Base-by-base conservation (phyloP, 2,888 invertebrate species). In the Eurytoma californica region DNA sequence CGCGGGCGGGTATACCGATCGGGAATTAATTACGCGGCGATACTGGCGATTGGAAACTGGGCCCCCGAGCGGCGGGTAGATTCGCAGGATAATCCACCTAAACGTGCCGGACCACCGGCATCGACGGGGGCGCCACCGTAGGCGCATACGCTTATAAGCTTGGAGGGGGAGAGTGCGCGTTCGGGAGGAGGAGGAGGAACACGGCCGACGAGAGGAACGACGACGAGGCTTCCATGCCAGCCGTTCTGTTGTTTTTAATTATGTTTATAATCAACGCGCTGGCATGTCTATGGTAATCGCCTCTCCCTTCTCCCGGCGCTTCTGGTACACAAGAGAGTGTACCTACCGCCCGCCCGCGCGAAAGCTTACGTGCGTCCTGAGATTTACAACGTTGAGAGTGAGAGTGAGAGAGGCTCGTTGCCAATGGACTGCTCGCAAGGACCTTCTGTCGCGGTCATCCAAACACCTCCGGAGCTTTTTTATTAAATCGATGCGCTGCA, bases 251-350 rank as follows among this genome's bases (percentile, higher is more conserved):
- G 87, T 89, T 90, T 90, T 90, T 89, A 89, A 89, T 90, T 90
- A 90, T 90, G 88, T 88, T 89, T 89, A 89, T 90, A 89, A 89
- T 90, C 88, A 89, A 88, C 87, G 87, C 87, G 85, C 72, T 84
- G 84, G 85, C 88, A 83, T 88, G 88, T 88, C 87, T 88, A 88
- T 88, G 88, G 87, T 88, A 88, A 88, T 88, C 86, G 82, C 47
- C 51, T 5, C 60, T 47, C 12, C 47, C 53, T 69, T 39, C 61
- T 16, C 18, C 24, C 28, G 49, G n/a, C 63, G 24, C 61, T 16
- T 61, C 53, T 4, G 18, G 55, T n/a, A 39, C 55, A 24, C 24
- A n/a, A n/a, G 57, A 16, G 13, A 7, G 13, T 39, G 53, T 18
- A 13, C 66, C 65, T 58, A 65, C 73, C 76, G 24, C 63, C 61